Evolutionary conservation across 2,113 vertebrate species (phyloP), one percentile per base, ranked within the genome.

Genomic region (Poeciliopsis prolifica): DNA sequence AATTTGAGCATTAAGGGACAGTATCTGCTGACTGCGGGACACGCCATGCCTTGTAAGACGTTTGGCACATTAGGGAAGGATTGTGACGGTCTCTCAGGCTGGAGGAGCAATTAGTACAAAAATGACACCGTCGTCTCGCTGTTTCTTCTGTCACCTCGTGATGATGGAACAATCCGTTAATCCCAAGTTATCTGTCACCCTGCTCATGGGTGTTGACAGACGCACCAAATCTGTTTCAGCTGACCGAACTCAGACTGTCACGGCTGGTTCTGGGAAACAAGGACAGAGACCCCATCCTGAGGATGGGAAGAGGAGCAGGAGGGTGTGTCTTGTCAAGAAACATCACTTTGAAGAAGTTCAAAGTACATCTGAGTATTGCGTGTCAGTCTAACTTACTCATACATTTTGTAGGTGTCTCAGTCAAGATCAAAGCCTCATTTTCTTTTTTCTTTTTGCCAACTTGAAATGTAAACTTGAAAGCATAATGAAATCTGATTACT

Each of bases 121-220:
- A 90, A 91, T 83, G 90, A 87, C 80, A 81, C 76, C 70, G 87
- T 83, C 82, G 77, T 80, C 81, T 80, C 78, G 77, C 84, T 68
- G 78, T 90, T 88, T 84, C 87, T 83, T 86, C 88, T 89, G 88
- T 91, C 90, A 91, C 84, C 70, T 83, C 29, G 42, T 80, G 66
- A 91, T 89, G 92, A 92, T 86, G 86, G 86, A 91, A 87, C 92
- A 91, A 92, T 91, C 91, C 70, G 82, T 91, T 93, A 92, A 92
- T 93, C 91, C 90, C 19, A 82, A 61, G 71, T 90, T 91, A 92
- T 93, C 88, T 90, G 88, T 92, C 90, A 85, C 71, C 65, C 71
- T 14, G 81, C 79, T 91, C 86, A 89, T 82, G 84, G 84, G 70
- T 92, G 90, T 91, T 91, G 91, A 92, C 91, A 90, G 88, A 88